A percentile compares a stretch with the other conserved stretches of the same genome.
Conservation (phyloP, 2,113 vertebrate species). For the Pteronura brasiliensis region DNA sequence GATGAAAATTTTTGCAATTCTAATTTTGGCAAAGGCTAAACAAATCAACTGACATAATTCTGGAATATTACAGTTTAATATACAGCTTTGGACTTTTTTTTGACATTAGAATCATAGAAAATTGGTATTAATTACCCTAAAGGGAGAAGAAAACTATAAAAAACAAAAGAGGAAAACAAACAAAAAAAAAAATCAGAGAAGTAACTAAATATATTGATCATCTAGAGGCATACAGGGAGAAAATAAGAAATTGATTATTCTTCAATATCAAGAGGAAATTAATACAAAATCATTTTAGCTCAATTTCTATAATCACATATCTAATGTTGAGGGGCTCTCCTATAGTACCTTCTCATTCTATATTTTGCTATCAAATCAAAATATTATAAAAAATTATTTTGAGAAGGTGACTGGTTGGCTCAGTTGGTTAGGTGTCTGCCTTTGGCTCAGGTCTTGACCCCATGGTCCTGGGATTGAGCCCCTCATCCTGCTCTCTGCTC, state of each 20-base stretch:
- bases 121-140: neutral
- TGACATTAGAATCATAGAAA: neutral
- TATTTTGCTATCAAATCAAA: neutral
- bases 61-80: neutral
- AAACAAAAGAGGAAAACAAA: neutral
- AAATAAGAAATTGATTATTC: neutral
- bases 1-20: neutral
- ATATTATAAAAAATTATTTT: neutral
- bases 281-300: constrained; percentile 6
- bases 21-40: neutral
- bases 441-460: neutral
- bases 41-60: neutral
- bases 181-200: neutral
- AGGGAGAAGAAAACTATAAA: neutral
- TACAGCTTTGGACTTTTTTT: neutral
- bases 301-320: neutral
- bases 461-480: too few species aligned
- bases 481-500: neutral
- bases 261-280: neutral
- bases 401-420: neutral
- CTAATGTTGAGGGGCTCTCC: neutral
- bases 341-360: neutral
- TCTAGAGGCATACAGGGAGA: neutral
- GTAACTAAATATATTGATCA: neutral
- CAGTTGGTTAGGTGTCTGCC: neutral